Conservation (phyloP, 2,113 vertebrate species). For the Apteryx mantelli region DNA sequence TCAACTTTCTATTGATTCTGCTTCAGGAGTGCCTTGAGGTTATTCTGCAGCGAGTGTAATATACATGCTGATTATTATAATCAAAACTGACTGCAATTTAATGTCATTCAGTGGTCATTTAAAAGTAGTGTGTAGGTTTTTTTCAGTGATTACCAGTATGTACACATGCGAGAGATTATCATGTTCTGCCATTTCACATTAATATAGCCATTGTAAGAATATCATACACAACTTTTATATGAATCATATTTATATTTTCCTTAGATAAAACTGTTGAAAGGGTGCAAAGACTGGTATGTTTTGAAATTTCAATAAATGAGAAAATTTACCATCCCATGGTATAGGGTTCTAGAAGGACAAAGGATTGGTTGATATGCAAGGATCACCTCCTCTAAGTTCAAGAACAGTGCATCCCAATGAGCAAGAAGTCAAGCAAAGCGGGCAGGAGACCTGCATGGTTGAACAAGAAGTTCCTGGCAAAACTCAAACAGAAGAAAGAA, state of each 20-base stretch:
- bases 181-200: slow-evolving; percentile 9
- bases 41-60: background rate
- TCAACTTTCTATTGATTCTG: slow-evolving; percentile 26
- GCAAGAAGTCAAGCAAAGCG: no score
- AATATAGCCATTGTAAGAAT: background rate
- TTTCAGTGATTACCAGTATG: background rate
- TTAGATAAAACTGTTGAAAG: background rate
- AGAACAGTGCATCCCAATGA: no score
- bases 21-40: background rate
- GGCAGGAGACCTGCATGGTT: no score
- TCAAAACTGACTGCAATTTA: slow-evolving; percentile 3
- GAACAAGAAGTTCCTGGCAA: no score
- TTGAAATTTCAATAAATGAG: no score
- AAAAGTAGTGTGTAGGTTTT: background rate
- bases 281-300: no score
- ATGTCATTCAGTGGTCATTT: background rate
- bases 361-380: no score
- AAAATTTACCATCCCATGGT: no score
- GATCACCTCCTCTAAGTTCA: no score
- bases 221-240: background rate
- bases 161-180: background rate
- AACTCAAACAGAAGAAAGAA: no score
- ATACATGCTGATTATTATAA: background rate
- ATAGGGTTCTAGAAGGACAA: no score
- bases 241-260: background rate